Evolutionary conservation across 2,113 vertebrate genomes (phyloP), one percentile per base, ranked within the genome.

Genomic region (Pogona vitticeps): DNA sequence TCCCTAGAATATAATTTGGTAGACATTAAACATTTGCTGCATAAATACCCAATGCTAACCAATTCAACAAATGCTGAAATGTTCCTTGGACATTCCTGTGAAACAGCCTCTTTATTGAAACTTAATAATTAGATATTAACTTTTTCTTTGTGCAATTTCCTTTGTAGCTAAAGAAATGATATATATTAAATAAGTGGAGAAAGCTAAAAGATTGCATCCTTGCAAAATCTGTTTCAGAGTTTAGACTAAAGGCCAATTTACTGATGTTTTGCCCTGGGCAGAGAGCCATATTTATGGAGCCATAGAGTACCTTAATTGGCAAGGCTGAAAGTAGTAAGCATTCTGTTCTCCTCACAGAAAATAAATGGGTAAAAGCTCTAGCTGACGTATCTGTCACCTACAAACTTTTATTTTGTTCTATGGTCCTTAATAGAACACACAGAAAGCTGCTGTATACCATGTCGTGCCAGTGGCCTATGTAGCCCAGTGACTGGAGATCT

Each of bases 21-120:
- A 81, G 83, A 86, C 0, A 18, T 58, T 10, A 79, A 76, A 59
- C n/a, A 26, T 23, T 56, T 80, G 42, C 76, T 85, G 72, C 71
- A 92, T 80, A 88, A 6, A 63, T 76, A 46, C 3, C 76, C 20
- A 14, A 10, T n/a, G 63, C 42, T 2, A 70, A 56, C 36, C 56
- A 31, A 52, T 90, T 90, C 33, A 67, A 67, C 65, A 85, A 77
- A 72, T 7, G 38, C 68, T 77, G 31, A 18, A 14, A 73, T 59
- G 80, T 80, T 59, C 65, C 40, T 83, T 23, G n/a, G 40, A 23
- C 13, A 36, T 58, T 33, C 15, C 63, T 88, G 56, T 61, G 83
- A 89, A 33, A 82, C 86, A 82, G 42, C 26, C 59, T 90, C 85
- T 58, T 85, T 67, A 42, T 82, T 80, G 18, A n/a, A 2, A 0